Evolutionary conservation across 1,140 invertebrate species (phyloP).

Genomic region (Psix sp.): DNA sequence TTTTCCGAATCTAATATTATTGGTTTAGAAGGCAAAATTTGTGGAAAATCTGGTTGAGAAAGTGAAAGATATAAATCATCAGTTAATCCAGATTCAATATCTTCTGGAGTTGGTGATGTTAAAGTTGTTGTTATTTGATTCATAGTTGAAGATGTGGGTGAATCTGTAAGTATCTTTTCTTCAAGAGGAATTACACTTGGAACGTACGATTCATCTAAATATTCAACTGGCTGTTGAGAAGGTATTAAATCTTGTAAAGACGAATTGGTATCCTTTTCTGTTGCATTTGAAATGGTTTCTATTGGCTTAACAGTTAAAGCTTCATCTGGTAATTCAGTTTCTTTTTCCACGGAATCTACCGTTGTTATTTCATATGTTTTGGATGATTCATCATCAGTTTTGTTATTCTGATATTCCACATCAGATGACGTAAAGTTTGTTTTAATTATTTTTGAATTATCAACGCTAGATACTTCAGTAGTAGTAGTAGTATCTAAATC

Average conservation of each 20-base stretch:
- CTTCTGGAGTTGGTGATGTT: conserved; percentile 69
- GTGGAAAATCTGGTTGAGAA: conserved; percentile 69
- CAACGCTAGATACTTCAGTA: too few relatives aligned
- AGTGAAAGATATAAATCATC: conserved; percentile 72
- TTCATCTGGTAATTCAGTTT: conserved; percentile 18
- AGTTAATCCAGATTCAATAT: conserved; percentile 71
- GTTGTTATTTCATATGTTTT: too few relatives aligned
- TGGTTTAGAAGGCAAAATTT: conserved; percentile 66
- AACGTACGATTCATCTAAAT: conserved; percentile 60
- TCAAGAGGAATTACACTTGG: conserved; percentile 71
- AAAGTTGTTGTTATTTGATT: conserved; percentile 60
- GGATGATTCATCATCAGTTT: too few relatives aligned
- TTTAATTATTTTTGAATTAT: too few relatives aligned
- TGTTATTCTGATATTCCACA: too few relatives aligned
- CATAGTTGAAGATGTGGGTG: conserved; percentile 14
- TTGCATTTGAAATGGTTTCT: conserved; percentile 1
- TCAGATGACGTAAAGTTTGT: too few relatives aligned
- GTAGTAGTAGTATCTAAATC: too few relatives aligned
- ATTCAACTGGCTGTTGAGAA: neutral
- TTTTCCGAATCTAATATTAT: conserved; percentile 18
- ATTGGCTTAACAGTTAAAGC: conserved; percentile 40
- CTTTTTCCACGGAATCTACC: neutral
- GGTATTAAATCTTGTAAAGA: neutral
- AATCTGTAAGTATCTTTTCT: too few relatives aligned
- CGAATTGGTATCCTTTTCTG: neutral